phyloP scores from a whole-genome alignment of 35 echinoderm and acorn worm genomes.

The Stichopus chloronotus region DNA sequence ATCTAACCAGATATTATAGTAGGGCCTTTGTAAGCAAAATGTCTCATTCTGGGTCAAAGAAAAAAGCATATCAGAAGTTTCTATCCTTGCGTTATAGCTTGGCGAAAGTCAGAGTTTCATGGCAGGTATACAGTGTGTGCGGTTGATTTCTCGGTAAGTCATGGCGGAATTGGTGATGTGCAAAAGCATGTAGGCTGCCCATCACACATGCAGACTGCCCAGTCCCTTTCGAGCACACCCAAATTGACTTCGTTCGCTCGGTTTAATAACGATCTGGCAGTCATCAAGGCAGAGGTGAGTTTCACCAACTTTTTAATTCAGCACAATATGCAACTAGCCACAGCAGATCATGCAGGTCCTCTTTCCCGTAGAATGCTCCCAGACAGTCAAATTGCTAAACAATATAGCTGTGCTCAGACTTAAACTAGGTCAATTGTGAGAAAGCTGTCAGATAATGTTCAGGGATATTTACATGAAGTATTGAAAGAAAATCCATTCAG shows the following conservation, averaged over 20 bases:
- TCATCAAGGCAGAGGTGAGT: conserved; percentile 48
- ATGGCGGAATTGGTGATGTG: background rate
- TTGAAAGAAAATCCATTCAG: conserved; percentile 63
- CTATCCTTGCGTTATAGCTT: too few relatives aligned
- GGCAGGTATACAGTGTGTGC: too few relatives aligned
- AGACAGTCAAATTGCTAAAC: conserved; percentile 51
- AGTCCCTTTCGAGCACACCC: conserved; percentile 23
- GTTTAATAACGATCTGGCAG: conserved; percentile 25
- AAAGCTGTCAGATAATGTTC: background rate
- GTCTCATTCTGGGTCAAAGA: conserved; percentile 31
- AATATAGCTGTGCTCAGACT: conserved; percentile 62
- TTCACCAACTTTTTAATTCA: conserved; percentile 67
- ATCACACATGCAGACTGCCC: background rate
- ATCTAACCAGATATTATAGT: too few relatives aligned
- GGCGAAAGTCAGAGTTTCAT: background rate
- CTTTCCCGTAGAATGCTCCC: conserved; percentile 71
- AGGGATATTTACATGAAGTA: background rate
- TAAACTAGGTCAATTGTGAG: conserved; percentile 41
- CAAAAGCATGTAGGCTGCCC: conserved; percentile 7
- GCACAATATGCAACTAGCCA: conserved; percentile 61
- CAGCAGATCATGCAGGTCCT: conserved; percentile 42
- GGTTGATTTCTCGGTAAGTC: background rate
- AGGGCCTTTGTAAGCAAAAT: conserved; percentile 1
- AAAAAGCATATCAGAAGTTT: background rate
- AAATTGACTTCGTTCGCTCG: conserved; percentile 31